Conservation (phyloP, 2,888 invertebrate species). For the Seira musarum region DNA sequence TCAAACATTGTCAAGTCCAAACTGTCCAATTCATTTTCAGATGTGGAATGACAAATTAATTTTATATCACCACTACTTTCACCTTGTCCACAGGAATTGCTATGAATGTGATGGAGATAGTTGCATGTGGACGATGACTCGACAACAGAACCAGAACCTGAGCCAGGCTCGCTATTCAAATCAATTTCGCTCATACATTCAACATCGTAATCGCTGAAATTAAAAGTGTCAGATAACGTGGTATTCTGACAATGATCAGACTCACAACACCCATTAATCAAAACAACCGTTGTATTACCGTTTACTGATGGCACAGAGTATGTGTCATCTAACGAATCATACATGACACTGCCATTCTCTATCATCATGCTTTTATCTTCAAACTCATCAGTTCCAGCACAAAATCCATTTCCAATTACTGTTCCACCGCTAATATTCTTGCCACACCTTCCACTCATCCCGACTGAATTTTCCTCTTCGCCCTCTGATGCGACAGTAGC, state of each 20-base stretch:
- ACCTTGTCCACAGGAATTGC: constrained; percentile 9
- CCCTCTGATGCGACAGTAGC: constrained; percentile 23
- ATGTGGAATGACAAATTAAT: constrained; percentile 56
- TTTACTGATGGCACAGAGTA: constrained; percentile 36
- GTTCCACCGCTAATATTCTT: not conserved
- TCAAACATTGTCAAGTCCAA: constrained; percentile 80
- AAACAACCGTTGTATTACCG: constrained; percentile 68
- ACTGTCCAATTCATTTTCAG: constrained; percentile 77
- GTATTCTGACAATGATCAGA: constrained; percentile 45
- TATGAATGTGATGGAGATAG: not conserved
- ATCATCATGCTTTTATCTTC: constrained; percentile 41
- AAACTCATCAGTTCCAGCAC: constrained; percentile 4
- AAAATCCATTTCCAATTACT: not conserved
- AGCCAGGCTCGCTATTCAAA: constrained; percentile 67
- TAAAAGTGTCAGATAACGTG: constrained; percentile 50
- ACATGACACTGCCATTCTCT: constrained; percentile 55
- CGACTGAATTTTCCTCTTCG: constrained; percentile 6
- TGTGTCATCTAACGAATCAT: constrained; percentile 50
- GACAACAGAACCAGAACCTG: constrained; percentile 47
- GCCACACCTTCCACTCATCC: constrained; percentile 19
- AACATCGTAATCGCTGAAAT: constrained; percentile 64
- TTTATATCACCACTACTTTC: constrained; percentile 32
- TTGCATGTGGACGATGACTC: not conserved
- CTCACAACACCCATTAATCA: constrained; percentile 64
- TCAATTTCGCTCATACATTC: constrained; percentile 70